These are phyloP conservation scores for Diploscapter pachys DNA, from an alignment of 1,140 invertebrate species.

Conservation along the genomic window DNA sequence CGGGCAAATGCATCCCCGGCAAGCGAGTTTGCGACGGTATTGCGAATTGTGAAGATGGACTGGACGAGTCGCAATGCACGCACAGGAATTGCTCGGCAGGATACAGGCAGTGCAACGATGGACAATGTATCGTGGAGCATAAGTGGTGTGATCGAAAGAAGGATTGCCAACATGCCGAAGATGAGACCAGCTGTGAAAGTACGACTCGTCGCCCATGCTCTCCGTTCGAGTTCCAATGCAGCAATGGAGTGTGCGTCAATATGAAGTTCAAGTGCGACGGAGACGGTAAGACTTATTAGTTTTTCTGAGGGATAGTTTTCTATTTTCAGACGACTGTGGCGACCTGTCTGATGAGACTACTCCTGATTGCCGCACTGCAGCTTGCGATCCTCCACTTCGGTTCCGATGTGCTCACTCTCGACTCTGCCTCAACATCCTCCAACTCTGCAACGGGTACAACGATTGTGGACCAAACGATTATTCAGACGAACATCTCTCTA, in stretches of 20 bases:
- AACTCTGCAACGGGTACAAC: slow-evolving; percentile 52
- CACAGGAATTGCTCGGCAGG: slow-evolving; percentile 47
- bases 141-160: slow-evolving; percentile 43
- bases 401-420: slow-evolving; percentile 55
- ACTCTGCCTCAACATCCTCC: slow-evolving; percentile 52
- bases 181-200: slow-evolving; percentile 52
- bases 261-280: slow-evolving; percentile 54
- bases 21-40: slow-evolving; percentile 62
- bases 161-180: slow-evolving; percentile 53
- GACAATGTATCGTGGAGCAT: slow-evolving; percentile 51
- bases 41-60: slow-evolving; percentile 41
- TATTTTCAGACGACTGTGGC: slow-evolving; percentile 44
- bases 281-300: slow-evolving; percentile 20
- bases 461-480: slow-evolving; percentile 53
- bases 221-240: slow-evolving; percentile 54
- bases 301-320: too few relatives aligned
- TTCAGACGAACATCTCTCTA: slow-evolving; percentile 50
- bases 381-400: slow-evolving; percentile 54
- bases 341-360: slow-evolving; percentile 58
- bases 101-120: slow-evolving; percentile 52
- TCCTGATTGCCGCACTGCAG: slow-evolving; percentile 48
- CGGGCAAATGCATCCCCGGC: slow-evolving; percentile 83
- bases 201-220: slow-evolving; percentile 41
- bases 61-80: slow-evolving; percentile 54
- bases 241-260: slow-evolving; percentile 53